phyloP scores from a whole-genome alignment of 1,140 invertebrate species.

The Cyclargus thomasi region DNA sequence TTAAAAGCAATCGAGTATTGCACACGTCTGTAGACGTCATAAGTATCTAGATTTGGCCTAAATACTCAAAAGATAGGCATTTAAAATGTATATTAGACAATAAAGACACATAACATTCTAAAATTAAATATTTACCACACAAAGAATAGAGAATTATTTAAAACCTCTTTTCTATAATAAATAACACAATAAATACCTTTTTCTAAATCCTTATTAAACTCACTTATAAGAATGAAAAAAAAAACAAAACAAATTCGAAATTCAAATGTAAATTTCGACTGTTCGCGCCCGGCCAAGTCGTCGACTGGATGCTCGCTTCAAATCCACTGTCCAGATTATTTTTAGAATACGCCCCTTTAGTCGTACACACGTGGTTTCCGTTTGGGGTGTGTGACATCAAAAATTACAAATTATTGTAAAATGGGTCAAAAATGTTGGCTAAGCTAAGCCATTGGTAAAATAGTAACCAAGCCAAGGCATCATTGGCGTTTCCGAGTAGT shows the following conservation, averaged over 20 bases:
- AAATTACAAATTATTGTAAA: slow-evolving; percentile 20
- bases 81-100: too few species aligned
- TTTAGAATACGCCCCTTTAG: slow-evolving; percentile 68
- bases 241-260: slow-evolving; percentile 5
- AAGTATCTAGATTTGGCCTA: too few species aligned
- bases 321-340: slow-evolving; percentile 50
- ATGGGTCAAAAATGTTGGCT: slow-evolving; percentile 6
- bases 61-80: too few species aligned
- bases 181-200: not conserved
- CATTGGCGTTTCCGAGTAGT: not conserved
- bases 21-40: too few species aligned
- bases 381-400: slow-evolving; percentile 34
- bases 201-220: not conserved
- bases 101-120: too few species aligned
- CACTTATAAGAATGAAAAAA: not conserved
- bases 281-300: slow-evolving; percentile 37
- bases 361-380: slow-evolving; percentile 50
- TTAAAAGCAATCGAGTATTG: too few species aligned
- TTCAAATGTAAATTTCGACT: slow-evolving; percentile 34
- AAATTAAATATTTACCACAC: not conserved
- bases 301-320: slow-evolving; percentile 44
- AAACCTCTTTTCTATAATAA: too few species aligned
- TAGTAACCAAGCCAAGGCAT: not conserved
- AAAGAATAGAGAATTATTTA: not conserved
- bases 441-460: too few species aligned